Base-by-base conservation (phyloP, 2,888 invertebrate species). In the Sphinx pinastri region DNA sequence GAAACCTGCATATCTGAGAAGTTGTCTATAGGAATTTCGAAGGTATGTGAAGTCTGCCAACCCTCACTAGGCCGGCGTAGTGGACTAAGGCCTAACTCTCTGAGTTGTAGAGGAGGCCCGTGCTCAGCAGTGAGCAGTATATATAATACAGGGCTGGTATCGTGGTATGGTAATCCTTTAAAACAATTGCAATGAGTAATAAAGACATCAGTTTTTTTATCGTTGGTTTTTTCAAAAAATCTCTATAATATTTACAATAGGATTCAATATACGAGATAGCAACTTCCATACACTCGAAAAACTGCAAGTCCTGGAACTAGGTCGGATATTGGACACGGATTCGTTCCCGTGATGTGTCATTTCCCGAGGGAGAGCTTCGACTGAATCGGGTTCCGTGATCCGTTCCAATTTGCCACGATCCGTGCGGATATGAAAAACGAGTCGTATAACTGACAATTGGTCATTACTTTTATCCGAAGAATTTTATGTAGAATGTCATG, bases 401-500 rank as follows among this genome's bases (percentile, higher is more conserved):
- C 45, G 54, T 60, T 47, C 70, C 60, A 60, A 71, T 68, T 71
- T 68, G 63, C 55, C 63, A 16, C 49, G 69, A 69, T 52, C 52
- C 52, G 16, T 8, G 57, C 25, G 52, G 25, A 45, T 69, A 63
- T 58, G 69, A 60, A 16, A 69, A 69, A 63, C 69, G 60, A 55
- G 69, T 6, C 60, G 31, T 51, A 52, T 45, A 63, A 60, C 19
- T 25, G 11, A 63, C 63, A 13, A 47, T 47, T 49, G 47, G 11
- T 45, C 16, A 63, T 49, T 47, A 60, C 60, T 60, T 47, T 45
- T 49, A 49, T 63, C 19, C 49, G 31, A 58, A 58, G 25, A 38
- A 14, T 55, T 55, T 55, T 54, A 57, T 25, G 25, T 57, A 31
- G 13, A 14, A 31, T 31, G 58, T 58, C 7, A 2, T 14, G 38